These are phyloP conservation scores for Latrodectus elegans DNA, from an alignment of 2,888 invertebrate genomes.

Conservation along the genomic window DNA sequence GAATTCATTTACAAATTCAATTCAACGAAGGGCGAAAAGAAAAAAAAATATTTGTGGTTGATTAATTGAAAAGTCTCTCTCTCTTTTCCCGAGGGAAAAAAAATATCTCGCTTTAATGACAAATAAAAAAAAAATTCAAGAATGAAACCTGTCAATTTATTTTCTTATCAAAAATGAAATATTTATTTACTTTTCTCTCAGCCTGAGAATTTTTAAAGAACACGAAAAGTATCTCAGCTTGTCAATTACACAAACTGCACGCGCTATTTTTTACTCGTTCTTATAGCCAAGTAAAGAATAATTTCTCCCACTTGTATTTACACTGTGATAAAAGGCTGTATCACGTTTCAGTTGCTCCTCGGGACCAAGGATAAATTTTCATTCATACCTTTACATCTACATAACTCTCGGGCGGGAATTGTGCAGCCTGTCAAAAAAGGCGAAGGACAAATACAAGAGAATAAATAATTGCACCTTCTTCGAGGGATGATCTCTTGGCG, in stretches of 20 bases:
- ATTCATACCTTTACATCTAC: constrained; percentile 29
- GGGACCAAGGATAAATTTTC: constrained; percentile 35
- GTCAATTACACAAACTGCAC: neutral
- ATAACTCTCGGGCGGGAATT: constrained; percentile 3
- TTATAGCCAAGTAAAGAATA: neutral
- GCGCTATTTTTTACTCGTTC: no score
- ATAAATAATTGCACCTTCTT: neutral
- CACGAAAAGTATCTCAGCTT: constrained; percentile 5
- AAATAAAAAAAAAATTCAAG: no score
- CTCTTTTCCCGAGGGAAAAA: no score
- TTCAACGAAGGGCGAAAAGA: no score
- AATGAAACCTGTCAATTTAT: neutral
- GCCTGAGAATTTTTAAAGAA: neutral
- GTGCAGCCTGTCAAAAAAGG: neutral
- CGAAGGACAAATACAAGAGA: neutral
- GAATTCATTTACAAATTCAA: no score
- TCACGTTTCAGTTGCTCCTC: constrained; percentile 21
- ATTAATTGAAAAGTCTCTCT: no score
- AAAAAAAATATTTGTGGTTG: no score
- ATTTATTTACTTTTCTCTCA: neutral
- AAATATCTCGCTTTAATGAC: no score
- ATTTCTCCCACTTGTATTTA: constrained; percentile 10
- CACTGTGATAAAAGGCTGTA: constrained; percentile 15
- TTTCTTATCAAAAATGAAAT: neutral
- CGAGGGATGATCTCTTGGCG: neutral